Percentiles rank a stretch among this genome's conserved stretches.
Evolutionary conservation across 2,797 vertebrate species (phyloP).

Genomic region (Tragelaphus eurycerus): DNA sequence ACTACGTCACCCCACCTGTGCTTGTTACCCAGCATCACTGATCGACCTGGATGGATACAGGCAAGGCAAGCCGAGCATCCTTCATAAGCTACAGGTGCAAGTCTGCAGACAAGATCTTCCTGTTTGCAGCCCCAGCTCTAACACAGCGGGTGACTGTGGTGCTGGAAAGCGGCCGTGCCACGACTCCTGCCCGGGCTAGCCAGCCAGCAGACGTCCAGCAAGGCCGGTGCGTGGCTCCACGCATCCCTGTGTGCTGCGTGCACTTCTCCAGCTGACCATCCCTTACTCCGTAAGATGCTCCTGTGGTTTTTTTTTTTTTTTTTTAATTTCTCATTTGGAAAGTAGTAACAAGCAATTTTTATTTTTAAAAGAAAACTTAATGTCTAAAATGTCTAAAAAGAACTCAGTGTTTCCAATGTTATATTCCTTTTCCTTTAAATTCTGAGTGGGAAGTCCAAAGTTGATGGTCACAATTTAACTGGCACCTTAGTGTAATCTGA

Average conservation of each 20-base stretch:
- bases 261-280: neutral
- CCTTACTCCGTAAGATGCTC: fast-evolving
- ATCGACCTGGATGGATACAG: neutral
- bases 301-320: neutral
- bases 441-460: neutral
- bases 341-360: neutral
- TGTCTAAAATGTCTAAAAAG: neutral
- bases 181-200: neutral
- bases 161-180: neutral
- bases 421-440: neutral
- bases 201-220: neutral
- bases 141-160: fast-evolving
- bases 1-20: neutral
- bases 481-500: neutral
- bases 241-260: fast-evolving
- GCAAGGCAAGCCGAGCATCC: neutral
- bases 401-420: neutral
- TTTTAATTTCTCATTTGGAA: neutral
- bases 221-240: neutral
- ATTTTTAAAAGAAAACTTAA: neutral
- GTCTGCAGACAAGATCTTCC: neutral
- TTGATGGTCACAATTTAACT: neutral
- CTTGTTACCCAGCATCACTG: neutral
- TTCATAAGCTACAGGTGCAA: neutral
- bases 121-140: neutral